Conservation (phyloP, 1,140 invertebrate species). For the Drosophila burlai region DNA sequence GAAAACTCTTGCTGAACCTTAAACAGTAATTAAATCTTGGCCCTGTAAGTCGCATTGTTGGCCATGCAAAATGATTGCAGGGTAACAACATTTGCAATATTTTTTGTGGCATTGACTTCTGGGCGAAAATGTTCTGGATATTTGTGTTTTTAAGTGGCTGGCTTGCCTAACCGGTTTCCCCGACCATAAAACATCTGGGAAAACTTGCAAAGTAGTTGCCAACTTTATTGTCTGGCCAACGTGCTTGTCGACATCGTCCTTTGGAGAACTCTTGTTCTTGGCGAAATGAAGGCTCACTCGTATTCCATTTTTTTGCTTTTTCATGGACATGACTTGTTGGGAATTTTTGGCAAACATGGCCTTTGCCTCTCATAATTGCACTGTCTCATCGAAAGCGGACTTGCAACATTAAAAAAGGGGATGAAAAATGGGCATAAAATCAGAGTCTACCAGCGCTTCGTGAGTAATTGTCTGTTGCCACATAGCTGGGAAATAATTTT, state of each 20-base stretch:
- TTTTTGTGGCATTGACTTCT: slow-evolving; percentile 19
- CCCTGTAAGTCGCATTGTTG: slow-evolving; percentile 1
- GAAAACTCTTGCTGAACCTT: background rate
- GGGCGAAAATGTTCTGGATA: slow-evolving; percentile 6
- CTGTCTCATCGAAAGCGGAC: slow-evolving; percentile 44
- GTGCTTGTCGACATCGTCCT: slow-evolving; percentile 46
- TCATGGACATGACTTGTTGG: slow-evolving; percentile 40
- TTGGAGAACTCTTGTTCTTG: slow-evolving; percentile 19
- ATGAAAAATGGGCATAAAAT: slow-evolving; percentile 1
- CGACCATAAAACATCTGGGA: slow-evolving; percentile 28
- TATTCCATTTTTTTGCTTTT: background rate
- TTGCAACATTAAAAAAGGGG: slow-evolving; percentile 22
- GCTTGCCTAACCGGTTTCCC: slow-evolving; percentile 29
- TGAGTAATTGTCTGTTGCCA: slow-evolving; percentile 57
- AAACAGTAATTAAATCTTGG: slow-evolving; percentile 14
- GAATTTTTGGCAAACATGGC: slow-evolving; percentile 41
- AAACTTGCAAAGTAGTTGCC: slow-evolving; percentile 59
- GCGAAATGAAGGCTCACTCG: slow-evolving; percentile 16
- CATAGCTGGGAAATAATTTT: slow-evolving; percentile 49
- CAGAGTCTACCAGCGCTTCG: slow-evolving; percentile 6
- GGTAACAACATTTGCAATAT: slow-evolving; percentile 6
- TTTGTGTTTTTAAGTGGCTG: slow-evolving; percentile 28
- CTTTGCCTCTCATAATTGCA: slow-evolving; percentile 39
- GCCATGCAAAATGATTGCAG: background rate
- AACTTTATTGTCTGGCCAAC: slow-evolving; percentile 68